These are phyloP conservation scores for Crax fasciolata DNA, from an alignment of 2,797 vertebrate species.

Conservation along the genomic window DNA sequence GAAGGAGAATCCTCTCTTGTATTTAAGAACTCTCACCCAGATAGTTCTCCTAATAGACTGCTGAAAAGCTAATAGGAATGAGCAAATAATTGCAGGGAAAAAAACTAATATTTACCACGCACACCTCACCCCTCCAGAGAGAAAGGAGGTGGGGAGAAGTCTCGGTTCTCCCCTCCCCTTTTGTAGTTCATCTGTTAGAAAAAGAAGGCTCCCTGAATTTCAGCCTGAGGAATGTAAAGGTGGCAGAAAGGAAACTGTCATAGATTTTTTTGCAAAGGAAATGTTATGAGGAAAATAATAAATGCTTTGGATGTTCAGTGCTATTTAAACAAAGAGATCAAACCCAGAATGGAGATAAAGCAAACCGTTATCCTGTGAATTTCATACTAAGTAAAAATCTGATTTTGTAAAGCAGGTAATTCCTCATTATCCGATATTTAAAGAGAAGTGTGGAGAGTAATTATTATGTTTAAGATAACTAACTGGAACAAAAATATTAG, in stretches of 20 bases:
- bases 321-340: background rate
- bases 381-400: background rate
- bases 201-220: background rate
- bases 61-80: background rate
- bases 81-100: background rate
- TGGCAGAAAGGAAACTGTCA: background rate
- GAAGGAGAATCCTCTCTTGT: background rate
- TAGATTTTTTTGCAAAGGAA: background rate
- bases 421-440: background rate
- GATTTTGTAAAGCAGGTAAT: background rate
- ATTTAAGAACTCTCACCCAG: background rate
- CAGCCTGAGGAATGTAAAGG: background rate
- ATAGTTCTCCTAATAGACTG: background rate
- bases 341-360: background rate
- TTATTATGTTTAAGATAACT: background rate
- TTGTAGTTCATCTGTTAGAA: background rate
- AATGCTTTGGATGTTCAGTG: background rate
- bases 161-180: background rate
- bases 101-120: background rate
- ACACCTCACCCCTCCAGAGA: background rate
- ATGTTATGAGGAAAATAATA: background rate
- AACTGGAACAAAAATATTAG: background rate
- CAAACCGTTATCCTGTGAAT: background rate
- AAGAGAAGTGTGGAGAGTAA: background rate
- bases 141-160: background rate